These are phyloP conservation scores for Labeo rohita DNA, from an alignment of 2,113 vertebrate species.

Conservation along the genomic window DNA sequence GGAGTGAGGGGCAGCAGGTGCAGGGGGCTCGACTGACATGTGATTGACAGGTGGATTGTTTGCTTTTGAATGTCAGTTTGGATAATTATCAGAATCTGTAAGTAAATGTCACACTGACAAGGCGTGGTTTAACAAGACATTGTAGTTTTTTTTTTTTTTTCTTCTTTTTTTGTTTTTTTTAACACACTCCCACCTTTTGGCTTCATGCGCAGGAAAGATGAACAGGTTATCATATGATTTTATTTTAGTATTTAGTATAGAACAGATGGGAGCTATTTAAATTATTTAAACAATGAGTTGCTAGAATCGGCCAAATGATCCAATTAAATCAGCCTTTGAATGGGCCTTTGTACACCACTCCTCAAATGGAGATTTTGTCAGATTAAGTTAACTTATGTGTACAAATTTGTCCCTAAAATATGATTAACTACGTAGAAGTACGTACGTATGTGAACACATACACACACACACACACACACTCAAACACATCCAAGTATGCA, in stretches of 20 bases:
- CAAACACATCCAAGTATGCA: background rate
- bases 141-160: background rate
- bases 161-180: background rate
- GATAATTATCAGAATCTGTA: constrained; percentile 5
- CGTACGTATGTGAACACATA: background rate
- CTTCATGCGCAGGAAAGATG: too few species aligned
- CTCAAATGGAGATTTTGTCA: background rate
- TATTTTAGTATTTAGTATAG: too few species aligned
- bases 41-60: constrained; percentile 45
- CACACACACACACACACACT: background rate
- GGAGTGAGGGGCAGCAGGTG: constrained; percentile 25
- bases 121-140: background rate
- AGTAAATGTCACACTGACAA: constrained; percentile 5
- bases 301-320: too few species aligned
- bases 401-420: background rate
- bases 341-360: too few species aligned
- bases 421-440: background rate
- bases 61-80: constrained; percentile 10
- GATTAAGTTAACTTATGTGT: background rate
- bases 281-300: too few species aligned
- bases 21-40: constrained; percentile 17
- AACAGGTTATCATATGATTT: too few species aligned
- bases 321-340: too few species aligned
- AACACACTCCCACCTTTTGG: background rate
- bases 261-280: too few species aligned